Base-by-base conservation (phyloP, 2,113 vertebrate genomes). In the Malurus cyaneus region DNA sequence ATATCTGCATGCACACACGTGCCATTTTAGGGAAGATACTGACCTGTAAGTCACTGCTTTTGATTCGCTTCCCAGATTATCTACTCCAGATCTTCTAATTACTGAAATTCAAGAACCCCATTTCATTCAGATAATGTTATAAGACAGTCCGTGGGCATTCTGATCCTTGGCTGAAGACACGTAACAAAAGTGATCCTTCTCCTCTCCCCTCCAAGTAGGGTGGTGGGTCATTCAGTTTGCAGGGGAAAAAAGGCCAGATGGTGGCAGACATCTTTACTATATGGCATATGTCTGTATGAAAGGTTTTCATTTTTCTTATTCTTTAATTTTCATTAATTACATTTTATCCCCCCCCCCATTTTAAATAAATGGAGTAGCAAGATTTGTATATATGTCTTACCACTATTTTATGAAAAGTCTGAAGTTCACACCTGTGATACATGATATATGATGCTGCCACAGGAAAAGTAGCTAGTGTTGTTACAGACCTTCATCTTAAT, bases 401-500 rank as follows among this genome's bases (percentile, higher is more conserved):
- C 77, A 89, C 88, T 93, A 77, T 94, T 97, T 90, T 87, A 96
- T 88, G 94, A 90, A 97, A 97, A 97, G 80, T 52, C 88, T 93
- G 65, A 57, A 92, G 92, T 97, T 97, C 86, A 74, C 98, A 97
- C 93, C 96, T 96, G 89, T 60, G 61, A 96, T 92, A 79, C 61
- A 66, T 87, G 93, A 94, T 91, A 94, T 39, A 96, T 44, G 92
- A 96, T 96, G 66, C 94, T 91, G 88, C 92, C 91, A 92, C 91
- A 97, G 97, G 95, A 97, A 97, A 98, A 97, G 94, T 79, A 97
- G 92, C 94, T 87, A 95, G 93, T 94, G 93, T 97, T 97, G 96
- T 97, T 97, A 93, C 96, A 98, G 97, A 94, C 93, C 86, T 97
- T 97, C 95, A 94, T 97, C 96, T 97, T 97, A 98, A 98, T 98